Evolutionary conservation across 2,797 vertebrate species (phyloP).

Genomic region (Ciconia nigra): DNA sequence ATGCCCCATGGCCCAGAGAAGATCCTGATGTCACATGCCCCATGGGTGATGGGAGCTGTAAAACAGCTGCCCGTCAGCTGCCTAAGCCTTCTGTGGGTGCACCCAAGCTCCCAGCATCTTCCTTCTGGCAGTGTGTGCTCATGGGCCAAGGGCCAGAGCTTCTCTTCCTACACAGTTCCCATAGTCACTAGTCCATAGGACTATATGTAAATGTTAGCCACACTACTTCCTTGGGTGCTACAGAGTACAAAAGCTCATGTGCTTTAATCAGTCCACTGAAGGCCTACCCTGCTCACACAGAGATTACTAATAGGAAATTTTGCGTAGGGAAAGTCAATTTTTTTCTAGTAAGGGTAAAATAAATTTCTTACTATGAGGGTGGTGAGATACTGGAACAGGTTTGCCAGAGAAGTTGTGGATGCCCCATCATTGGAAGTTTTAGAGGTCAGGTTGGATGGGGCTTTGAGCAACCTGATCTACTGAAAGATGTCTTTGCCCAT

Average conservation of each 20-base stretch:
- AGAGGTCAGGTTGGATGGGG: background rate
- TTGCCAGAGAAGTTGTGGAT: background rate
- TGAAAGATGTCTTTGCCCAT: background rate
- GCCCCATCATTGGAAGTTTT: background rate
- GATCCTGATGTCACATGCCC: background rate
- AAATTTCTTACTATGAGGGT: background rate
- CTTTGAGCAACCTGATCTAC: background rate
- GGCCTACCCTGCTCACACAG: background rate
- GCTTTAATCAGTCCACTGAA: background rate
- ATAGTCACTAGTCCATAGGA: background rate
- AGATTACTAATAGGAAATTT: background rate
- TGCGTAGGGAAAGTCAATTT: background rate
- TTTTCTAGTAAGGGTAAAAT: background rate
- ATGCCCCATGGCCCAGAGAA: background rate
- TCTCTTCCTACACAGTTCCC: background rate
- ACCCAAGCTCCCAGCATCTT: background rate
- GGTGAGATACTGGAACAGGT: background rate
- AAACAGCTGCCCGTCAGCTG: background rate
- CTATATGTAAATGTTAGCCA: background rate
- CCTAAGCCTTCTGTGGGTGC: background rate
- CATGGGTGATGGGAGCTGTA: background rate
- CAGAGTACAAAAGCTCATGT: background rate
- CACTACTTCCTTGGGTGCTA: background rate
- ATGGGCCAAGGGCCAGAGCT: background rate
- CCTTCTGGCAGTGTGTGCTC: background rate